Conservation (phyloP, 2,888 invertebrate genomes). For the Podotricha telesiphe region DNA sequence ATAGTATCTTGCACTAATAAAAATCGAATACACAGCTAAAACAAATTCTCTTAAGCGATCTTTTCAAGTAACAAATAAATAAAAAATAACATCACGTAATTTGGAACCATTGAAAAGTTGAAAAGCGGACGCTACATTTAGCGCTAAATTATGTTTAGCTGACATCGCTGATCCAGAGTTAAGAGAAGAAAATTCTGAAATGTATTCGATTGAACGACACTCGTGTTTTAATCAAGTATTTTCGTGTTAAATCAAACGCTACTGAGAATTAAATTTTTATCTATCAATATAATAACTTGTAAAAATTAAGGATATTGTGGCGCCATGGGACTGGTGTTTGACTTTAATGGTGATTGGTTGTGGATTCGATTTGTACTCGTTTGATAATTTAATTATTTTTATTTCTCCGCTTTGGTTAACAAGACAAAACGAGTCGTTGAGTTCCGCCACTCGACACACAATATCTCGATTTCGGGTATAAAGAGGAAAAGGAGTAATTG, state of each 20-base stretch:
- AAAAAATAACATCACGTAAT: constrained; percentile 37
- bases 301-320: too few species aligned
- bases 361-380: too few species aligned
- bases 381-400: too few species aligned
- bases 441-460: too few species aligned
- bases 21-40: constrained; percentile 20
- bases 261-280: background rate
- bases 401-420: too few species aligned
- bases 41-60: constrained; percentile 23
- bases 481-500: too few species aligned
- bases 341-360: too few species aligned
- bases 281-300: background rate
- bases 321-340: too few species aligned
- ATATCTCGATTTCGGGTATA: too few species aligned
- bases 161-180: constrained; percentile 24
- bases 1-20: background rate
- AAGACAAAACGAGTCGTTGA: too few species aligned
- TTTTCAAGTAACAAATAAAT: constrained; percentile 34
- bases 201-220: constrained; percentile 29
- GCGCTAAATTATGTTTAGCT: constrained; percentile 29
- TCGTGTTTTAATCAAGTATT: constrained; percentile 21
- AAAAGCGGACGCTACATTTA: constrained; percentile 32
- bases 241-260: background rate
- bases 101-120: constrained; percentile 36
- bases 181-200: constrained; percentile 26